Evolutionary conservation across 1,140 invertebrate genomes (phyloP), one percentile per base, ranked within the genome.

Genomic region (Diachasma alloeum): DNA sequence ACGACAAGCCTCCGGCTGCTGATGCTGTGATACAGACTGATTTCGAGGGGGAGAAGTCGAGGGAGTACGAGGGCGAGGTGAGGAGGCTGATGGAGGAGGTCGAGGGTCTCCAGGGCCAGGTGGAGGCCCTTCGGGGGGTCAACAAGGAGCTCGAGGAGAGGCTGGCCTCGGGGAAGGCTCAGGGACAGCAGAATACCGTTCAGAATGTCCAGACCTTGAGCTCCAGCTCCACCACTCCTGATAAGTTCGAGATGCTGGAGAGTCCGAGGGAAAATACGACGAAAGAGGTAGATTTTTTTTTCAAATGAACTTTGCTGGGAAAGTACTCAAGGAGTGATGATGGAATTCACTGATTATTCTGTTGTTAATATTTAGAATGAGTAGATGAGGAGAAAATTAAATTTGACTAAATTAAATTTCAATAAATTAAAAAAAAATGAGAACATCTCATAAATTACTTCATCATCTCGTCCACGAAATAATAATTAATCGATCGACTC

Each of bases 71-170:
- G 74, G 90, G 91, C 48, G 84, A 91, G 72, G 79, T 87, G 72
- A 83, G 22, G 87, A 68, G 81, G 81, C 37, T 84, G 85, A 72
- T 80, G 86, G 82, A 86, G 89, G 76, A 81, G 78, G 76, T 80
- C 1, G 46, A 39, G 39, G 74, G 66, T 77, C 69, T 81, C 37
- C 46, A 72, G 80, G 81, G 75, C 72, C 48, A 63, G 19, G 37
- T 72, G 15, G 26, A 69, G 17, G 69, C 74, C 11, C 10, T 78
- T 24, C 9, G 26, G 17, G 9, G 15, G 36, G 22, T 56, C 46
- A 44, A 78, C 87, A 22, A 87, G 91, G 87, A 87, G 87, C 6
- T 90, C 91, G 86, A 91, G 93, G 81, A 90, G 92, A 75, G 89
- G 91, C 79, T 81, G 89, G 82, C 88, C 91, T 53, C 70, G 17